Conservation (phyloP, 2,113 vertebrate species). For the Columba janthina region DNA sequence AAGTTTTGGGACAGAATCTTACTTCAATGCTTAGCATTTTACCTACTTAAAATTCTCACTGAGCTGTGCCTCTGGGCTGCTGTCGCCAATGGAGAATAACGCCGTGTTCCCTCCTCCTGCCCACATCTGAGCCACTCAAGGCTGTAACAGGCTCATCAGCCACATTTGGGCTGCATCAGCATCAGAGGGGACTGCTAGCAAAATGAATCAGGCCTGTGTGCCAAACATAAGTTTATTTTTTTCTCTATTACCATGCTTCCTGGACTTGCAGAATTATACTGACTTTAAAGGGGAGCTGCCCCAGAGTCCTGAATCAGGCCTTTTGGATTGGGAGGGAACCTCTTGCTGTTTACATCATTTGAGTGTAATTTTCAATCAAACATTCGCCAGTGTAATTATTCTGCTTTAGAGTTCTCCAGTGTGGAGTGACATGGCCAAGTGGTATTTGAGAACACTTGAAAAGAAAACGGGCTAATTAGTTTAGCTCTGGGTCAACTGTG, state of each 20-base stretch:
- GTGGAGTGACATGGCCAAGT: neutral
- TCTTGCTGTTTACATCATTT: neutral
- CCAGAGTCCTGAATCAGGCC: neutral
- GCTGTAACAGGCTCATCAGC: neutral
- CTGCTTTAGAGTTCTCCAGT: neutral
- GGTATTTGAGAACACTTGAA: conserved; percentile 24
- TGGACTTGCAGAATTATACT: neutral
- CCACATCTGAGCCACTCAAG: neutral
- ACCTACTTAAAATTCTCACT: neutral
- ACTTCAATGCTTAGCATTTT: neutral
- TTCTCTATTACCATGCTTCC: neutral
- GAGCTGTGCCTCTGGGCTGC: neutral
- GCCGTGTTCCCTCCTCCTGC: neutral
- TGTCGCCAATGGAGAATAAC: neutral
- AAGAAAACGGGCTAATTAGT: neutral
- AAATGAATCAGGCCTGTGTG: neutral
- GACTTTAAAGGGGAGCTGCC: neutral
- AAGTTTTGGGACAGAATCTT: conserved; percentile 57
- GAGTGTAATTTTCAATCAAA: conserved; percentile 20
- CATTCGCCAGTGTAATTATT: neutral
- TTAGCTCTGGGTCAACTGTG: conserved; percentile 40
- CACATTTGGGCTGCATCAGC: neutral
- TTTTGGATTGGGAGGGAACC: neutral
- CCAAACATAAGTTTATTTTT: conserved; percentile 42
- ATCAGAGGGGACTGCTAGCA: neutral